Percentiles rank a stretch among this genome's conserved stretches.
These are phyloP conservation scores for Colossoma macropomum DNA, from an alignment of 2,113 vertebrate species.

Conservation along the genomic window DNA sequence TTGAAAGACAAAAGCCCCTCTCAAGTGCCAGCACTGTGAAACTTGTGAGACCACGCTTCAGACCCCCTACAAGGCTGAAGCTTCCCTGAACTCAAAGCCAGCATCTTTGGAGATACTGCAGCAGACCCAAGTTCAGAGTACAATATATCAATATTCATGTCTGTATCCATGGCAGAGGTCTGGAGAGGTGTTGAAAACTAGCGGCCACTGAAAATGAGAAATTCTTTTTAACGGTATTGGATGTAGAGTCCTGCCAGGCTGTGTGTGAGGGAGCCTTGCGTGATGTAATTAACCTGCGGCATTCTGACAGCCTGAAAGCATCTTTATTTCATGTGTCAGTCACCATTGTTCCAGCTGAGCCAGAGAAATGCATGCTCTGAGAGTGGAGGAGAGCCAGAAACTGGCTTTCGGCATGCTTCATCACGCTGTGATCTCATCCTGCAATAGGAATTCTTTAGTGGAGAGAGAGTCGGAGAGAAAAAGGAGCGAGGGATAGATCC, in stretches of 20 bases:
- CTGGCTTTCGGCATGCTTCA: slow-evolving; percentile 19
- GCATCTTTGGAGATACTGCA: not conserved
- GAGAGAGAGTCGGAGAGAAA: slow-evolving; percentile 50
- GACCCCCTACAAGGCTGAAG: slow-evolving; percentile 16
- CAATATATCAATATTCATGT: slow-evolving; percentile 29
- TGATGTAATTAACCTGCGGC: slow-evolving; percentile 43
- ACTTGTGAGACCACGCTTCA: slow-evolving; percentile 31
- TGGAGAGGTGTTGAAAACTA: slow-evolving; percentile 15
- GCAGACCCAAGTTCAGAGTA: not conserved
- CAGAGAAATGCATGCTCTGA: slow-evolving; percentile 27
- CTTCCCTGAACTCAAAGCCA: slow-evolving; percentile 2
- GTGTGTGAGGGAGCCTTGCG: slow-evolving; percentile 46
- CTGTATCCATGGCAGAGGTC: slow-evolving; percentile 12
- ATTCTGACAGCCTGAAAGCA: slow-evolving; percentile 41
- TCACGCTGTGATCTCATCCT: slow-evolving; percentile 25
- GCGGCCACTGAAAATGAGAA: slow-evolving; percentile 35
- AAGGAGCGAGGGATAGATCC: not conserved
- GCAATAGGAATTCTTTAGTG: slow-evolving; percentile 25
- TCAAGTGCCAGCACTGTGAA: slow-evolving; percentile 47
- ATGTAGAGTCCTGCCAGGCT: slow-evolving; percentile 40
- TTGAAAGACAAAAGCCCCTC: slow-evolving; percentile 64
- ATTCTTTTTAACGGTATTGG: slow-evolving; percentile 49
- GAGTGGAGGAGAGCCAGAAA: slow-evolving; percentile 21
- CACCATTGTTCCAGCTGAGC: not conserved
- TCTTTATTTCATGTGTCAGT: slow-evolving; percentile 45